Conservation (phyloP, 1,140 invertebrate genomes). For the Drosophila santomea region DNA sequence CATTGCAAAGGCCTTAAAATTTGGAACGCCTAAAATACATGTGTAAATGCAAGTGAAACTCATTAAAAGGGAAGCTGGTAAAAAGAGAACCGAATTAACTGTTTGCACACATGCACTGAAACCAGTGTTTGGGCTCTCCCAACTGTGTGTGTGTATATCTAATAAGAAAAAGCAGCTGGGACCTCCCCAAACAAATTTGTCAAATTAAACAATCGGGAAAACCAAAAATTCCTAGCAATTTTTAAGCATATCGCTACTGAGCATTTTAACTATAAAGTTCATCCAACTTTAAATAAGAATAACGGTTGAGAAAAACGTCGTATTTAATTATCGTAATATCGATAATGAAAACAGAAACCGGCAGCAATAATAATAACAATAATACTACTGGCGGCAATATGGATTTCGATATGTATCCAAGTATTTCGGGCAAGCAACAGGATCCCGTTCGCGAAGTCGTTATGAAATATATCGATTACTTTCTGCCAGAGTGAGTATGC, state of each 20-base stretch:
- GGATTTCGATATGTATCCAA: slow-evolving; percentile 86
- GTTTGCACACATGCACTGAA: slow-evolving; percentile 16
- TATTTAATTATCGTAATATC: slow-evolving; percentile 23
- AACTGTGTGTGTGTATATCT: slow-evolving; percentile 23
- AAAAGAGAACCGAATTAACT: slow-evolving; percentile 35
- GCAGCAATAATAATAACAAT: slow-evolving; percentile 43
- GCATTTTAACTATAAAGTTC: slow-evolving; percentile 2
- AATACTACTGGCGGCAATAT: slow-evolving; percentile 73
- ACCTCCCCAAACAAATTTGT: slow-evolving; percentile 21
- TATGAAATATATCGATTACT: slow-evolving; percentile 88
- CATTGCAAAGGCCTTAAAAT: slow-evolving; percentile 28
- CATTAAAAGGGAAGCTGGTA: slow-evolving; percentile 34
- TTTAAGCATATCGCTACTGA: slow-evolving; percentile 37
- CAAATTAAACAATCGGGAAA: slow-evolving; percentile 4
- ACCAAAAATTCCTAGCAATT: slow-evolving; percentile 11
- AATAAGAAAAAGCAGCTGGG: slow-evolving; percentile 17
- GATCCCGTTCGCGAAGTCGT: slow-evolving; percentile 88
- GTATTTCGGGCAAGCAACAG: slow-evolving; percentile 88
- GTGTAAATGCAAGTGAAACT: slow-evolving; percentile 58
- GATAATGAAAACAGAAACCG: slow-evolving; percentile 78
- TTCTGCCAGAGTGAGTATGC: slow-evolving; percentile 87
- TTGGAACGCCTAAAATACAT: slow-evolving; percentile 40
- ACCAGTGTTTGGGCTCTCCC: background rate
- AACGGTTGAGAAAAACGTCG: background rate
- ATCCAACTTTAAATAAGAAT: slow-evolving; percentile 8